A percentile compares a stretch with the other conserved stretches of the same genome.
phyloP scores from a whole-genome alignment of 2,888 invertebrate species.

The Cosmia pyralina region DNA sequence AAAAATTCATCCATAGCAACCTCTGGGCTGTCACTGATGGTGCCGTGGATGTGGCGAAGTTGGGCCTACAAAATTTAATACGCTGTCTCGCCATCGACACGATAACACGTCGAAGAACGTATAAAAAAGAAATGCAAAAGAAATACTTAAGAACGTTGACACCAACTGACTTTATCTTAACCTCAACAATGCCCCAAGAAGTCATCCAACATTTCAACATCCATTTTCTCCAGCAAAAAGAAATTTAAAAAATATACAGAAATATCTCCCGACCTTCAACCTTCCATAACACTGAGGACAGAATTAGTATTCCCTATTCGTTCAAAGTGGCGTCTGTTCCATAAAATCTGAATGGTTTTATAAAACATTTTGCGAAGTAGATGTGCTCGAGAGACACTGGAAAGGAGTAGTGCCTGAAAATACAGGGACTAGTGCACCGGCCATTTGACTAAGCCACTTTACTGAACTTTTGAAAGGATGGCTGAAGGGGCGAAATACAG shows the following conservation, averaged over 20 bases:
- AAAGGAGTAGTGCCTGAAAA: constrained; percentile 46
- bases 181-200: background rate
- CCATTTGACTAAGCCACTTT: constrained; percentile 82
- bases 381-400: constrained; percentile 53
- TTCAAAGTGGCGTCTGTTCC: constrained; percentile 40
- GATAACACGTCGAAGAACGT: background rate
- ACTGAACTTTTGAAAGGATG: constrained; percentile 58
- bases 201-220: background rate
- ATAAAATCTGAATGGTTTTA: constrained; percentile 59
- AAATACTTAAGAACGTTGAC: constrained; percentile 14
- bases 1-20: background rate
- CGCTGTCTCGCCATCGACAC: background rate
- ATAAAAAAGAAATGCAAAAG: constrained; percentile 1
- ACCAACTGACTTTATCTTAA: background rate
- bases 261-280: constrained; percentile 45
- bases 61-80: background rate
- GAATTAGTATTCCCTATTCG: constrained; percentile 58
- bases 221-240: constrained; percentile 21
- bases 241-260: constrained; percentile 23
- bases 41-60: background rate
- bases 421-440: constrained; percentile 69
- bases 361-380: constrained; percentile 53
- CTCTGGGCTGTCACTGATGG: background rate
- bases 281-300: constrained; percentile 40
- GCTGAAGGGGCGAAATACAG: constrained; percentile 53